Conservation (phyloP, 2,113 vertebrate genomes). For the Chrysochloris asiatica region DNA sequence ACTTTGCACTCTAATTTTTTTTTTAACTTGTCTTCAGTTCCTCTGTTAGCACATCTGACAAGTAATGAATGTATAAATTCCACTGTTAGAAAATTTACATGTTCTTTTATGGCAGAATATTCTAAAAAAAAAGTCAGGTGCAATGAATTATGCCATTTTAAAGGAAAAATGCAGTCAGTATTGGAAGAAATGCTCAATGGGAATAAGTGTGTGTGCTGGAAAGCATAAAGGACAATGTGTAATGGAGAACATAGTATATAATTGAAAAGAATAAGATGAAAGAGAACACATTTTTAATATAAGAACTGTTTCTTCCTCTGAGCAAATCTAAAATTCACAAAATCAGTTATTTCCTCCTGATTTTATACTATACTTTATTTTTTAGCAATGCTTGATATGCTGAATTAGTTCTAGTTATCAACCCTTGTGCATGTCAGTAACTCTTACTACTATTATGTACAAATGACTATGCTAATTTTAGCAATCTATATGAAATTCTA, state of each 20-base stretch:
- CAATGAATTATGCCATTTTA: constrained; percentile 35
- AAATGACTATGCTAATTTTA: constrained; percentile 8
- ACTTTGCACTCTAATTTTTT: constrained; percentile 13
- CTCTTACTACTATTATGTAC: background rate
- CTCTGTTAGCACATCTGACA: constrained; percentile 31
- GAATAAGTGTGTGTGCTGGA: background rate
- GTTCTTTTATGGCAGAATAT: constrained; percentile 48
- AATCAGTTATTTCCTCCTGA: background rate
- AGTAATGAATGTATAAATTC: constrained; percentile 48
- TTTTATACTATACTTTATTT: background rate
- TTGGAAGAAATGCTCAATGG: background rate
- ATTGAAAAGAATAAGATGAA: background rate
- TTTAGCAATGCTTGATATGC: background rate
- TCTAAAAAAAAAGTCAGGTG: constrained; percentile 50
- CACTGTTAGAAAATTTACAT: constrained; percentile 38
- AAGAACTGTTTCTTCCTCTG: background rate
- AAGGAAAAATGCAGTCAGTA: constrained; percentile 30
- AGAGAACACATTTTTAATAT: background rate
- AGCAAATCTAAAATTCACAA: background rate
- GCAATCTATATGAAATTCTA: background rate
- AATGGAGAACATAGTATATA: background rate
- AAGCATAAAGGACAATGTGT: background rate
- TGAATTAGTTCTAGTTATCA: background rate
- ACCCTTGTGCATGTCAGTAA: background rate
- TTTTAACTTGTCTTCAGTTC: constrained; percentile 21